These are phyloP conservation scores for Porites rus DNA, from an alignment of 92 coral and sea anemone genomes.

Conservation along the genomic window DNA sequence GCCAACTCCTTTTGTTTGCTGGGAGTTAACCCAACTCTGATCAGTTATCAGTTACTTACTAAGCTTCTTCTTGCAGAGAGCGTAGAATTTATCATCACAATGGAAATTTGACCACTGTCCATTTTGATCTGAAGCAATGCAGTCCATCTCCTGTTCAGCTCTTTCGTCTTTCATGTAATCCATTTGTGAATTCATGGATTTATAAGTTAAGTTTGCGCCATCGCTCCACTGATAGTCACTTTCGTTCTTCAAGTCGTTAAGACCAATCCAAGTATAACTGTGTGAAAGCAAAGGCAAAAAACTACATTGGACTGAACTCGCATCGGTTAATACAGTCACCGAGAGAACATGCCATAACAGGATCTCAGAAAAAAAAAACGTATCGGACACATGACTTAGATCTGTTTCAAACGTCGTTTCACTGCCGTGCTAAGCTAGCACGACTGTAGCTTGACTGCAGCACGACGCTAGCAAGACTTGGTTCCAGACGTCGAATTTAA, in stretches of 20 bases:
- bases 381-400: no score
- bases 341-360: no score
- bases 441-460: no score
- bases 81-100: conserved; percentile 91
- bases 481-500: no score
- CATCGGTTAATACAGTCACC: no score
- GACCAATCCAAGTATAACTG: conserved; percentile 95
- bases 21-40: background rate
- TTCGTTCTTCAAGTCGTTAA: conserved; percentile 84
- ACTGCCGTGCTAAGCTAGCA: no score
- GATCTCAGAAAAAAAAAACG: no score
- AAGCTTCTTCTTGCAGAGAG: conserved; percentile 91
- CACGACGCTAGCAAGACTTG: no score
- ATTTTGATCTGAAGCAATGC: conserved; percentile 80
- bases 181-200: conserved; percentile 87
- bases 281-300: background rate
- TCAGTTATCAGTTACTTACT: conserved; percentile 67
- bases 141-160: conserved; percentile 80
- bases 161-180: conserved; percentile 84
- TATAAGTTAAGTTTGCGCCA: conserved; percentile 72
- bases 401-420: no score
- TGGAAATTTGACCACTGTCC: conserved; percentile 99
- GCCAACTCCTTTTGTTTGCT: background rate
- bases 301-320: no score
- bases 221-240: conserved; percentile 86